phyloP scores from a whole-genome alignment of 2,797 vertebrate genomes.

The Melanotaenia trifasciata region DNA sequence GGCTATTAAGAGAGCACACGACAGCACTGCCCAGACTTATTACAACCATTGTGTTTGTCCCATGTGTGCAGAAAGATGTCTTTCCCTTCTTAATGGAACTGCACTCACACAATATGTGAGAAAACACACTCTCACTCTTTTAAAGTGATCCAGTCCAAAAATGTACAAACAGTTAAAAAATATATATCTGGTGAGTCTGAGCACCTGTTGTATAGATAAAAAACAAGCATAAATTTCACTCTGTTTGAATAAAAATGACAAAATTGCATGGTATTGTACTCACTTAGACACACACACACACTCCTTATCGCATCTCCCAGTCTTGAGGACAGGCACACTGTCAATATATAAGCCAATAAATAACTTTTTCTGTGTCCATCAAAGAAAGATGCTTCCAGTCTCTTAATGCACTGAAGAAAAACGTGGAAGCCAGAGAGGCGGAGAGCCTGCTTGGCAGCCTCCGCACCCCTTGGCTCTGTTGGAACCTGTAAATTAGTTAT shows the following conservation, averaged over 20 bases:
- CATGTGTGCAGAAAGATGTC: constrained; percentile 46
- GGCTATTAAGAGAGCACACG: constrained; percentile 59
- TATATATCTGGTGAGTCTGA: neutral
- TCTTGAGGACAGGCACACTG: constrained; percentile 57
- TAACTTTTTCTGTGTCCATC: constrained; percentile 67
- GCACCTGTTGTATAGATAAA: constrained; percentile 28
- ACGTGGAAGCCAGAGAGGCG: constrained; percentile 42
- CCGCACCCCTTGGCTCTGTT: constrained; percentile 62
- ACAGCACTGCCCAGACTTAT: constrained; percentile 66
- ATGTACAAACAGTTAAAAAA: constrained; percentile 11
- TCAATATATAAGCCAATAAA: constrained; percentile 71
- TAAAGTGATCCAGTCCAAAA: constrained; percentile 24
- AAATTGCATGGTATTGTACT: constrained; percentile 10
- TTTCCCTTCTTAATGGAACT: constrained; percentile 48
- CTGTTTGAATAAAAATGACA: constrained; percentile 14
- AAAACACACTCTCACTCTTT: constrained; percentile 27
- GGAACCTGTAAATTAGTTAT: constrained; percentile 76
- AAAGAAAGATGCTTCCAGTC: constrained; percentile 60
- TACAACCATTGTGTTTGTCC: constrained; percentile 62
- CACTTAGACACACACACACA: constrained; percentile 16
- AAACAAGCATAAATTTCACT: constrained; percentile 5
- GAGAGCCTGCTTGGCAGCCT: constrained; percentile 69
- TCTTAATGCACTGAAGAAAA: constrained; percentile 64
- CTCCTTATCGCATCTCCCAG: constrained; percentile 35
- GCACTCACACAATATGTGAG: constrained; percentile 6